Percentiles rank a stretch among this genome's conserved stretches.
Conservation (phyloP, 2,797 vertebrate species). For the Cheirogaleus major region DNA sequence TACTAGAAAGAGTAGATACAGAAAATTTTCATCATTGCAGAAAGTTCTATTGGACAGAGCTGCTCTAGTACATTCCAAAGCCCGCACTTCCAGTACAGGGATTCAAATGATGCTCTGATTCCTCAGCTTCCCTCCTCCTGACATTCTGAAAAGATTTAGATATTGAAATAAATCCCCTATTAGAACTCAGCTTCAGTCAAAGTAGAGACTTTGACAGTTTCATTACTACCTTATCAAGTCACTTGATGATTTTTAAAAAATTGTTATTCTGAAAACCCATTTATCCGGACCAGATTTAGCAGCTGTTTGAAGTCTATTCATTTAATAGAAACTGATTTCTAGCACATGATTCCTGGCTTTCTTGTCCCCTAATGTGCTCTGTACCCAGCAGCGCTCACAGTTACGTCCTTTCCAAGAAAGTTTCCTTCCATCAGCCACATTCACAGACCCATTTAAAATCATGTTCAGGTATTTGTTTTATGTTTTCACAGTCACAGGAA, state of each 20-base stretch:
- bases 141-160: constrained; percentile 78
- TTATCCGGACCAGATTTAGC: constrained; percentile 80
- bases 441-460: constrained; percentile 78
- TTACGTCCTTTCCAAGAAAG: constrained; percentile 55
- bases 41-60: neutral
- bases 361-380: constrained; percentile 60
- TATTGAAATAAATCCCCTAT: constrained; percentile 81
- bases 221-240: constrained; percentile 81
- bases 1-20: neutral
- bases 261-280: constrained; percentile 82
- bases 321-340: constrained; percentile 81
- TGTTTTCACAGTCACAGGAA: constrained; percentile 78
- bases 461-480: constrained; percentile 74
- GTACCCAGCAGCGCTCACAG: constrained; percentile 56
- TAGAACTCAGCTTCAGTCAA: constrained; percentile 78
- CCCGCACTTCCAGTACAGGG: neutral
- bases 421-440: constrained; percentile 28
- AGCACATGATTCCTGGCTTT: constrained; percentile 59
- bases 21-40: neutral
- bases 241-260: constrained; percentile 78
- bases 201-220: constrained; percentile 80
- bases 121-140: constrained; percentile 59
- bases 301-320: constrained; percentile 74
- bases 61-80: neutral
- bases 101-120: constrained; percentile 76